A percentile compares a stretch with the other conserved stretches of the same genome.
phyloP scores from a whole-genome alignment of 1,140 invertebrate genomes.

The Apis cerana region DNA sequence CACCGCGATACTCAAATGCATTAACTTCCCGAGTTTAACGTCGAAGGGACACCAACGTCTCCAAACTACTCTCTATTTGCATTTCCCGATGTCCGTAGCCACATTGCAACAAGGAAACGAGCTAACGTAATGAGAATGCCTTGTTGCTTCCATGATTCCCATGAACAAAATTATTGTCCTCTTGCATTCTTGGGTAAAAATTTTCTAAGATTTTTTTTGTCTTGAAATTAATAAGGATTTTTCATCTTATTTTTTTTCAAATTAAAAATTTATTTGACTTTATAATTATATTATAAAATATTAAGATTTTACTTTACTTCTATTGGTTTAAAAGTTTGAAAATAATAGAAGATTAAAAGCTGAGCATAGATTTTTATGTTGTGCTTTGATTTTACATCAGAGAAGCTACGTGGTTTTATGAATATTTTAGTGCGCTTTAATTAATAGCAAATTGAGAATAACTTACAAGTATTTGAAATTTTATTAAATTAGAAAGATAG shows the following conservation, averaged over 20 bases:
- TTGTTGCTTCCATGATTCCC: background rate
- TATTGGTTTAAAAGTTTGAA: background rate
- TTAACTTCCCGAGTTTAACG: constrained; percentile 41
- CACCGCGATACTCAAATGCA: constrained; percentile 46
- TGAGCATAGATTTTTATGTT: background rate
- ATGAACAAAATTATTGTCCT: background rate
- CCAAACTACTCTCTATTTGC: constrained; percentile 46
- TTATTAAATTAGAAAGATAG: background rate
- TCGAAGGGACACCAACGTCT: constrained; percentile 30
- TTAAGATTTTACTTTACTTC: too few species aligned
- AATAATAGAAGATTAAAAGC: background rate
- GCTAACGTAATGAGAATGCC: constrained; percentile 23
- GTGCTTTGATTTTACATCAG: background rate
- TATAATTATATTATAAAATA: too few species aligned
- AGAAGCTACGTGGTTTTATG: background rate
- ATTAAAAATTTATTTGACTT: too few species aligned
- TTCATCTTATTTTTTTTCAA: too few species aligned
- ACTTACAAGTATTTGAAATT: background rate
- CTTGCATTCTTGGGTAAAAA: background rate
- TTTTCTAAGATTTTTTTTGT: background rate
- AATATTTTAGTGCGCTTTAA: background rate
- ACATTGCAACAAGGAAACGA: background rate
- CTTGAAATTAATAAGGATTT: too few species aligned
- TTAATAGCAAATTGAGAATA: background rate
- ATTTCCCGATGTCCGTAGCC: constrained; percentile 26